Percentiles rank a stretch among this genome's conserved stretches.
Conservation (phyloP, 2,888 invertebrate genomes). For the Pterobdella sp. region DNA sequence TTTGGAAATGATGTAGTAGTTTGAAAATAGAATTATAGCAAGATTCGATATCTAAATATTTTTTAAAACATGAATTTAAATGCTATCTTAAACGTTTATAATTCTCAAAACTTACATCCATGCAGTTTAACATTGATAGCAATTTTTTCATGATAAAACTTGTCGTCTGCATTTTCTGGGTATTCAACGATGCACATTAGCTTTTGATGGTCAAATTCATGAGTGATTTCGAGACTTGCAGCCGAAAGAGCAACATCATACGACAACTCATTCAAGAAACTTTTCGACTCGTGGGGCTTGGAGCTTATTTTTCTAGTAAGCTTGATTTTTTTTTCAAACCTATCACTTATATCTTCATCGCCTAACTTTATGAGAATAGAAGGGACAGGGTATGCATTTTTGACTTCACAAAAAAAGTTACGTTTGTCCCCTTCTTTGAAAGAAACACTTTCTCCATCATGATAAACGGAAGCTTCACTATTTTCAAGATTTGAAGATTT, state of each 20-base stretch:
- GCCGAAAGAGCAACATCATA: conserved; percentile 18
- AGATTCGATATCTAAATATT: not conserved
- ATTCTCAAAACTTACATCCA: not conserved
- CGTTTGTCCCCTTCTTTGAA: conserved; percentile 16
- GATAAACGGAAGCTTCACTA: conserved; percentile 11
- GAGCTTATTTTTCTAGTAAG: conserved; percentile 18
- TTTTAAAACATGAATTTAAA: not conserved
- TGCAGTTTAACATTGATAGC: conserved; percentile 13
- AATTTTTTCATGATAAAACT: not conserved
- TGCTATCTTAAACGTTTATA: no score
- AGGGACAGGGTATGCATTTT: conserved; percentile 24
- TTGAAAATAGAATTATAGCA: not conserved
- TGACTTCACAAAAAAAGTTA: conserved; percentile 22
- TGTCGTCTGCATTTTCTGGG: not conserved
- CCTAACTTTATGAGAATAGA: conserved; percentile 15
- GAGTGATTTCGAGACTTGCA: conserved; percentile 16
- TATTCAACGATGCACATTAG: conserved; percentile 24
- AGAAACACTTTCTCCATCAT: conserved; percentile 8
- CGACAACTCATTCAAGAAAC: conserved; percentile 10
- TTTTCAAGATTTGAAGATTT: conserved; percentile 17
- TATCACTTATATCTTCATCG: conserved; percentile 17
- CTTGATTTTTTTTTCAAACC: conserved; percentile 17
- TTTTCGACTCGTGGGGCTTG: not conserved
- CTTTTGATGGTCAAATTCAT: conserved; percentile 25
- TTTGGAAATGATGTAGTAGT: not conserved